Percentiles rank a stretch among this genome's conserved stretches.
phyloP scores from a whole-genome alignment of 2,888 invertebrate species.

The Erebia ligea region DNA sequence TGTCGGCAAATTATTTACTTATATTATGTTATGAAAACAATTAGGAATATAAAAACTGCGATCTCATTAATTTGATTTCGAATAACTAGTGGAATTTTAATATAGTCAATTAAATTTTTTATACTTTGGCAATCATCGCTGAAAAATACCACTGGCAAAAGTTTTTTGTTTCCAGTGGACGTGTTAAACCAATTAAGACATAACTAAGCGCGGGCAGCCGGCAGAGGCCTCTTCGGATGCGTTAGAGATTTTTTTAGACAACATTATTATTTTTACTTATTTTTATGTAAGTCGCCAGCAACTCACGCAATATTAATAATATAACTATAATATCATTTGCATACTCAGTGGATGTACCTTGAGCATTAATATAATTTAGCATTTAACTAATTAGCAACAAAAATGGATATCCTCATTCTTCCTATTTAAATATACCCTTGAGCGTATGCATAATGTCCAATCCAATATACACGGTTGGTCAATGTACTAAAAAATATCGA shows the following conservation, averaged over 20 bases:
- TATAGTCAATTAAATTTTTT: not conserved
- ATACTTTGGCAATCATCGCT: too few relatives aligned
- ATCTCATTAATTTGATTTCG: too few relatives aligned
- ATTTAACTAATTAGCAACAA: slow-evolving; percentile 4
- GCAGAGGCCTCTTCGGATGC: not conserved
- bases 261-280: too few relatives aligned
- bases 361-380: not conserved
- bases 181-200: not conserved
- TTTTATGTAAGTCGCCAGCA: not conserved
- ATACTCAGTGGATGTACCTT: slow-evolving; percentile 4
- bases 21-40: too few relatives aligned
- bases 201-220: not conserved
- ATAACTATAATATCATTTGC: not conserved
- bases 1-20: too few relatives aligned
- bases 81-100: not conserved
- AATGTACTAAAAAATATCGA: not conserved
- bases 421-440: slow-evolving; percentile 14
- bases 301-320: not conserved
- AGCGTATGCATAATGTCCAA: slow-evolving; percentile 8
- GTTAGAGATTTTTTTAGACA: not conserved
- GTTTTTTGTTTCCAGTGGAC: not conserved
- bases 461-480: slow-evolving; percentile 4
- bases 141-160: too few relatives aligned
- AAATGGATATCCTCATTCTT: slow-evolving; percentile 13
- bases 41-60: too few relatives aligned